Base-by-base conservation (phyloP, 2,797 vertebrate species). In the Denticeps clupeoides region DNA sequence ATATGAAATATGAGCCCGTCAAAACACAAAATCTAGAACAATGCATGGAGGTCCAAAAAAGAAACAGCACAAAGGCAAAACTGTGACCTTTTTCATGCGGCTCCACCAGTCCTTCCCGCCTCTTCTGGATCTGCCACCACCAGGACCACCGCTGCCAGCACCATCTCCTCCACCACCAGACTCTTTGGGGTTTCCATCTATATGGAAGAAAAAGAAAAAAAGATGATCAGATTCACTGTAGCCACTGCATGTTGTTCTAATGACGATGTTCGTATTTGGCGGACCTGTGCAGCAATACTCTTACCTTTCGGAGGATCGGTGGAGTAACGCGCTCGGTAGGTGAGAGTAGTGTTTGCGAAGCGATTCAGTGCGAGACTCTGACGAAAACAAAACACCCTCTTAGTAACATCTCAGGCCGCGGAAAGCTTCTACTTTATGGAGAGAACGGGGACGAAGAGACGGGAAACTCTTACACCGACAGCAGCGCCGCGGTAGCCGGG, bases 61-160 rank as follows among this genome's bases (percentile, higher is more conserved):
- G 35, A 2, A 11, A 37, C 10, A 37, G 12, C 19, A 32, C 2
- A 19, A 11, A n/a, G 4, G 10, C 15, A 28, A 50, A 11, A 18
- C 25, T 23, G 52, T 27, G 16, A 85, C 87, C 84, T 88, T 85
- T 45, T 78, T 79, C 9, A 88, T 52, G 27, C 74, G 65, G 23
- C 64, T 81, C 84, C 82, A 87, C 85, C 87, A 88, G 32, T 74
- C 75, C 12, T 70, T 81, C 21, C 73, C 80, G 13, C 67, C 64
- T 47, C 71, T 61, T 48, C 62, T 55, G 35, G 56, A 51, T 16
- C 65, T 58, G 28, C 54, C 60, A 43, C 60, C 62, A 49, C 56
- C 61, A 33, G 67, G 68, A 61, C 47, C 42, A 9, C 65, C 26
- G 2, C 29, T 40, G 12, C 47, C 50, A 33, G 53, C 53, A 4